These are phyloP conservation scores for Stomatorhinus walkeri DNA, from an alignment of 2,797 vertebrate genomes.

Conservation along the genomic window DNA sequence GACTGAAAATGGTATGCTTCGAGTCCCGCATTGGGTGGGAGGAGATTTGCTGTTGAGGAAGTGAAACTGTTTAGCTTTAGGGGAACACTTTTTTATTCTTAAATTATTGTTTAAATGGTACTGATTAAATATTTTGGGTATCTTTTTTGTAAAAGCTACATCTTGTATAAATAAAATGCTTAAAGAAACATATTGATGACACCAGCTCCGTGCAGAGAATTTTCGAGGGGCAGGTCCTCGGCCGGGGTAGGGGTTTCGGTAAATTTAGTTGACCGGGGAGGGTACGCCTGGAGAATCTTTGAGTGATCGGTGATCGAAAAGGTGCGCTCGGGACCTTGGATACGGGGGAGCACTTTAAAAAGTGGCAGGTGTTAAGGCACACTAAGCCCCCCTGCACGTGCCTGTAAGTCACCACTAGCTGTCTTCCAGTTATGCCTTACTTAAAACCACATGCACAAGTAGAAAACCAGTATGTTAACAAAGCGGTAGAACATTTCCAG, in stretches of 20 bases:
- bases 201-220: background rate
- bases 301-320: background rate
- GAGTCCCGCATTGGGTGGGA: background rate
- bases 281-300: background rate
- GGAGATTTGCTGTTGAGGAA: slow-evolving; percentile 30
- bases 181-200: background rate
- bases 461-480: background rate
- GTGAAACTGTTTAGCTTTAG: slow-evolving; percentile 25
- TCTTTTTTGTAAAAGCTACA: background rate
- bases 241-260: background rate
- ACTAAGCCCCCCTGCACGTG: background rate
- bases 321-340: background rate
- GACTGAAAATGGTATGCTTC: background rate
- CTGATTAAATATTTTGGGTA: background rate
- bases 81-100: background rate
- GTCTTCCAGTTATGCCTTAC: background rate
- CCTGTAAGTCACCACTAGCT: background rate
- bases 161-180: background rate
- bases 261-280: background rate
- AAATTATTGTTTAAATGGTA: background rate
- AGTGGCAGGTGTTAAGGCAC: background rate
- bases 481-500: background rate
- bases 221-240: background rate
- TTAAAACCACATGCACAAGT: background rate
- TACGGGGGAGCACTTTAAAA: background rate